Base-by-base conservation (phyloP, 2,797 vertebrate genomes). In the Labroides dimidiatus region DNA sequence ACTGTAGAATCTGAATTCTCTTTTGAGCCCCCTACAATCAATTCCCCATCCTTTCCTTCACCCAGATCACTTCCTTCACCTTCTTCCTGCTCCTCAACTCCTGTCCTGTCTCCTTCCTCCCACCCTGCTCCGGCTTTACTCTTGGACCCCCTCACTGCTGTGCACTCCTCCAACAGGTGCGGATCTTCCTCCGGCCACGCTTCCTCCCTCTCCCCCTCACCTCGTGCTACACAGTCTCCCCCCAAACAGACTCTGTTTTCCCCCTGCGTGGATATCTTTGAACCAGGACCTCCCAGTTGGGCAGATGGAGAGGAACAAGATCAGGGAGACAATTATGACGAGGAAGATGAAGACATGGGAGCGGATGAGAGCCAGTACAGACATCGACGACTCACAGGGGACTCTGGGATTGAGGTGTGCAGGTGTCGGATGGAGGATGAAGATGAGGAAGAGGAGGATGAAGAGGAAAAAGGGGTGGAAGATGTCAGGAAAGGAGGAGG, bases 351-450 rank as follows among this genome's bases (percentile, higher is more conserved):
- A 0, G 93, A 94, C 39, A 75, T 93, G 58, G 94, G 92, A 0
- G 91, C 92, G 0, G 94, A 94, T 2, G 93, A 94, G 64, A 94
- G 93, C 45, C 94, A 94, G 70, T 96, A 95, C 52, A 88, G 96
- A 70, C 95, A 94, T 60, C 93, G 96, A 0, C 87, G 94, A 21
- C 92, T 97, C 36, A 97, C 97, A 0, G 96, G 96, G 0, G 97
- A 98, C 88, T 98, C 96, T 0, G 97, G 97, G 17, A 98, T 98
- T 0, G 97, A 98, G 86, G 95, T 96, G 63, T 96, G 96, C 59
- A 89, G 95, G 17, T 95, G 95, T 69, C 91, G 81, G 7, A 91
- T 96, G 6, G 91, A 94, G 39, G 93, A 93, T 0, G 93, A 92
- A 1, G 93, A 87, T 0, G 93, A 92, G 0, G 94, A 93, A 0